Evolutionary conservation across 1,140 invertebrate species (phyloP).

Genomic region (Micrasema minimum): DNA sequence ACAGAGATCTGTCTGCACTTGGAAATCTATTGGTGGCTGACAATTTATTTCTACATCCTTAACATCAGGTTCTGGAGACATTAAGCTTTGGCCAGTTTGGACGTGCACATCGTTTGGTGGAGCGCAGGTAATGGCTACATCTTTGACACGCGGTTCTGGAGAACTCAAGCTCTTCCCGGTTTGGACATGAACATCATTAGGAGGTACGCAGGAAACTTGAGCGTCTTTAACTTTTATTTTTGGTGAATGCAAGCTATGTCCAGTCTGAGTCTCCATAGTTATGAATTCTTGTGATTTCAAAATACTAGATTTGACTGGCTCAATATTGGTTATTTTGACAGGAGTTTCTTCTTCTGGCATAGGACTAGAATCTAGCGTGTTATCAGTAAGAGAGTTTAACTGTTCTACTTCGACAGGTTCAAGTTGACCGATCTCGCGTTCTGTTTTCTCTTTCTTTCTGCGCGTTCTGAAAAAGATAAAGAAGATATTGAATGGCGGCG

Average conservation of each 20-base stretch:
- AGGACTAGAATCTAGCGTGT: slow-evolving; percentile 70
- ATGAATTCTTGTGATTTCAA: slow-evolving; percentile 50
- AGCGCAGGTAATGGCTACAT: slow-evolving; percentile 65
- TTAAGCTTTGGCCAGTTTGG: slow-evolving; percentile 66
- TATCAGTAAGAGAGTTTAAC: slow-evolving; percentile 66
- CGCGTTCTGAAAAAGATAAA: slow-evolving; percentile 60
- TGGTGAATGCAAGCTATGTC: slow-evolving; percentile 62
- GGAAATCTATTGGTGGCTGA: slow-evolving; percentile 66
- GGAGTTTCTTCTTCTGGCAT: slow-evolving; percentile 68
- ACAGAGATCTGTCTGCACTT: slow-evolving; percentile 70
- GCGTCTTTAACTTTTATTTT: slow-evolving; percentile 57
- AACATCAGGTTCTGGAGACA: slow-evolving; percentile 63
- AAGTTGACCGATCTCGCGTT: slow-evolving; percentile 67
- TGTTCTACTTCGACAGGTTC: slow-evolving; percentile 57
- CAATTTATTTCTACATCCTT: slow-evolving; percentile 65
- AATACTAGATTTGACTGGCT: slow-evolving; percentile 43
- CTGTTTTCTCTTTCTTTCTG: slow-evolving; percentile 67
- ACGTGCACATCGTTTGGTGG: slow-evolving; percentile 69
- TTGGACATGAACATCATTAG: slow-evolving; percentile 70
- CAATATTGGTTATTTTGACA: slow-evolving; percentile 30
- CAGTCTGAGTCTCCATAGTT: slow-evolving; percentile 70
- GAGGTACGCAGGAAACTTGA: slow-evolving; percentile 64
- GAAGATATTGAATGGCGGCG: background rate
- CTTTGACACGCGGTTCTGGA: slow-evolving; percentile 53
- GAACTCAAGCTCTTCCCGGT: slow-evolving; percentile 67